Conservation (phyloP, 2,888 invertebrate species). For the Perizoma flavofasciatum region DNA sequence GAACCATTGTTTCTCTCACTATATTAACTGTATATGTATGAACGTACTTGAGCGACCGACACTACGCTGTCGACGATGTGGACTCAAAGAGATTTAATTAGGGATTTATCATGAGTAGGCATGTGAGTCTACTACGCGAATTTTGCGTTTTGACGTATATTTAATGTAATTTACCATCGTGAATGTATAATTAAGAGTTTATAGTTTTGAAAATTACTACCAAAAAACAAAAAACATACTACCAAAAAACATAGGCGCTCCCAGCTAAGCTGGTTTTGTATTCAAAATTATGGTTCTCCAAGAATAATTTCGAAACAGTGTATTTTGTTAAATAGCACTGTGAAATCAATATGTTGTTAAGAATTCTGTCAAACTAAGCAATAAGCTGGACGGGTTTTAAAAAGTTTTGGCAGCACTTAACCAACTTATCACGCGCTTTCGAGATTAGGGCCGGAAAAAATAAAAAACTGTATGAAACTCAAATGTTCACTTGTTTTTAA, state of each 20-base stretch:
- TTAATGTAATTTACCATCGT: conserved; percentile 25
- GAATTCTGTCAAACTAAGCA: not conserved
- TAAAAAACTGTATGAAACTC: conserved; percentile 12
- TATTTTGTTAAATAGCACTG: too few species aligned
- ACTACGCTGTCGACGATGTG: conserved; percentile 22
- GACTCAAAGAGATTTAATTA: conserved; percentile 36
- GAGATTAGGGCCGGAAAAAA: conserved; percentile 20
- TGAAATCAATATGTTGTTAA: too few species aligned
- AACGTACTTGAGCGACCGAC: conserved; percentile 21
- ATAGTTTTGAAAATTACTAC: too few species aligned
- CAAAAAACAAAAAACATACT: not conserved
- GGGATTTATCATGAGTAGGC: conserved; percentile 34
- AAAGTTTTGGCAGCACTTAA: conserved; percentile 16
- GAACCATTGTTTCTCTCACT: conserved; percentile 61
- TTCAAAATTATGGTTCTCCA: not conserved
- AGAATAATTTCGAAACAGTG: too few species aligned
- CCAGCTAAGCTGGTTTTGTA: not conserved
- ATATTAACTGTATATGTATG: conserved; percentile 25
- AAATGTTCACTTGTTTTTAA: conserved; percentile 5
- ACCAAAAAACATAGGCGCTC: not conserved
- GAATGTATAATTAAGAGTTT: conserved; percentile 16
- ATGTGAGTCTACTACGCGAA: conserved; percentile 25
- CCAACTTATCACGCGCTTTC: conserved; percentile 13
- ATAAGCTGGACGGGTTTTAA: conserved; percentile 13
- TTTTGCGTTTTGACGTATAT: conserved; percentile 23